These are phyloP conservation scores for Margarornis squamiger DNA, from an alignment of 2,797 vertebrate genomes.

Conservation along the genomic window DNA sequence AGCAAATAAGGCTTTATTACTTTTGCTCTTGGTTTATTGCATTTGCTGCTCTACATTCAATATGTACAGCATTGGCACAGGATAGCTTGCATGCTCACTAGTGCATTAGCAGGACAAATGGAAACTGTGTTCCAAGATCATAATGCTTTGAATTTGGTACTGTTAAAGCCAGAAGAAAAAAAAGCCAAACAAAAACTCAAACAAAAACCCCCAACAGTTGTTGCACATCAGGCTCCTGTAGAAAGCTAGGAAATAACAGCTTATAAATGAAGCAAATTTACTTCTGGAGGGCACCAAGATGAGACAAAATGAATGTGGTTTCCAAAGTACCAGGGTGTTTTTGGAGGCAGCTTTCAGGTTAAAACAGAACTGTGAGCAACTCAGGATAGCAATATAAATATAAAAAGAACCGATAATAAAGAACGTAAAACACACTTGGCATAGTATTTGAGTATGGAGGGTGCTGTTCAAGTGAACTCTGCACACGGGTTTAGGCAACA, in stretches of 20 bases:
- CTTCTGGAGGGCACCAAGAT: background rate
- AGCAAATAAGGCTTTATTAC: slow-evolving; percentile 53
- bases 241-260: background rate
- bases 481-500: background rate
- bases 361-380: background rate
- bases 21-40: slow-evolving; percentile 63
- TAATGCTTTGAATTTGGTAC: background rate
- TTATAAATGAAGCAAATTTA: background rate
- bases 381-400: background rate
- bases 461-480: background rate
- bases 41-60: slow-evolving; percentile 57
- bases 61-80: slow-evolving; percentile 52
- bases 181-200: too few species aligned
- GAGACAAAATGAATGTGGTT: background rate
- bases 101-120: slow-evolving; percentile 33
- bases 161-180: background rate
- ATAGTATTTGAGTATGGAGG: background rate
- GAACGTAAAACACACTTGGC: background rate
- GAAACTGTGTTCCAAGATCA: background rate
- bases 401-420: background rate
- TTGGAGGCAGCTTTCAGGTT: background rate
- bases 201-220: background rate
- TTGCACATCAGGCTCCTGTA: background rate
- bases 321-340: background rate
- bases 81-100: slow-evolving; percentile 35